Conservation (phyloP, 2,113 vertebrate genomes). For the Scomber scombrus region DNA sequence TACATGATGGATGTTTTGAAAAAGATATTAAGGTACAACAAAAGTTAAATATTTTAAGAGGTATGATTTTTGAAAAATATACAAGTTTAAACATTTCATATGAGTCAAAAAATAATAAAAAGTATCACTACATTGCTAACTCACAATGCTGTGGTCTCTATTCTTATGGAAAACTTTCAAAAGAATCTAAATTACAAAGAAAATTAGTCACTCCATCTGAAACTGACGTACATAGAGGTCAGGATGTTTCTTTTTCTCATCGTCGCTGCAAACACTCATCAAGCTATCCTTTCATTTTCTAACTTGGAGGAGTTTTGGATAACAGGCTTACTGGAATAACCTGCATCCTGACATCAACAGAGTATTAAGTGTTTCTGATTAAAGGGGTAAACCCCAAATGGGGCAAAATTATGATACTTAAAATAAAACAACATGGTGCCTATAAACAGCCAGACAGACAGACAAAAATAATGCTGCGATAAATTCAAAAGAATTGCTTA, state of each 20-base stretch:
- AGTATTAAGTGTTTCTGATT: slow-evolving; percentile 74
- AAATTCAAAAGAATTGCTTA: slow-evolving; percentile 38
- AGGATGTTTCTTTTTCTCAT: slow-evolving; percentile 66
- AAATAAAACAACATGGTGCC: slow-evolving; percentile 18
- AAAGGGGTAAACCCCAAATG: slow-evolving; percentile 52
- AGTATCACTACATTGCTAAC: slow-evolving; percentile 77
- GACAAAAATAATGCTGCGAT: slow-evolving; percentile 48
- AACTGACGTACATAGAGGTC: slow-evolving; percentile 67
- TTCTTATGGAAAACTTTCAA: slow-evolving; percentile 73
- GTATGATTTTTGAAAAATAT: slow-evolving; percentile 76
- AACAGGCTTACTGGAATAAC: slow-evolving; percentile 48
- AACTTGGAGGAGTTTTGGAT: slow-evolving; percentile 41
- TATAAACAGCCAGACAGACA: slow-evolving; percentile 22
- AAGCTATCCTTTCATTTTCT: slow-evolving; percentile 33
- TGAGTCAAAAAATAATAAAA: slow-evolving; percentile 66
- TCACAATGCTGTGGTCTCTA: slow-evolving; percentile 85
- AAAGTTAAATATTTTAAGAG: slow-evolving; percentile 73
- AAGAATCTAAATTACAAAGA: slow-evolving; percentile 69
- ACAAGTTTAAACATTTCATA: slow-evolving; percentile 68
- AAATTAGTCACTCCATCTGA: slow-evolving; percentile 57
- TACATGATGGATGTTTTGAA: slow-evolving; percentile 69
- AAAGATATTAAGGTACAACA: slow-evolving; percentile 71
- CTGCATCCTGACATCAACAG: slow-evolving; percentile 78
- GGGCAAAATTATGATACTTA: slow-evolving; percentile 44
- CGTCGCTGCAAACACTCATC: slow-evolving; percentile 11